phyloP scores from a whole-genome alignment of 2,888 invertebrate genomes.

The Abrostola triplasia region DNA sequence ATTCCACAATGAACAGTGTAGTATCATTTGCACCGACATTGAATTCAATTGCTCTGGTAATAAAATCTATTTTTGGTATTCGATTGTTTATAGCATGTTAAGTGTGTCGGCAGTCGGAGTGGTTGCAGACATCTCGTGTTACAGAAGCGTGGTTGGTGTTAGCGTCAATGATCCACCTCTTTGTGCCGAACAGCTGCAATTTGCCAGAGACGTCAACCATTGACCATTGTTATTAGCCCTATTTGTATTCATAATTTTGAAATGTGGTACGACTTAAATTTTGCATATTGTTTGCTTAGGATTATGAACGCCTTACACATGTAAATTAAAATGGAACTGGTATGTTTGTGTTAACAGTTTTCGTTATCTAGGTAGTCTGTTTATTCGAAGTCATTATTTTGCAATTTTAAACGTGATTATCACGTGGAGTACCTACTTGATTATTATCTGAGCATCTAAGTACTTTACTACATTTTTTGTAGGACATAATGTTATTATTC shows the following conservation, averaged over 20 bases:
- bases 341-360: conserved; percentile 1
- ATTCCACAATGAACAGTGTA: conserved; percentile 71
- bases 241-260: conserved; percentile 50
- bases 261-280: conserved; percentile 41
- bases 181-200: conserved; percentile 67
- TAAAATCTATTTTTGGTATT: conserved; percentile 82
- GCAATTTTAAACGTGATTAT: conserved; percentile 2
- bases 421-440: background rate
- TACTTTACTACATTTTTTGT: conserved; percentile 5
- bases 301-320: conserved; percentile 27
- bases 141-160: conserved; percentile 76
- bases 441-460: background rate
- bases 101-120: conserved; percentile 76
- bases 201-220: conserved; percentile 46
- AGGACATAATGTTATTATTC: conserved; percentile 7
- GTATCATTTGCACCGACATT: conserved; percentile 75
- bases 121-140: conserved; percentile 80
- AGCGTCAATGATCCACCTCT: conserved; percentile 73
- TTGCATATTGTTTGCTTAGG: conserved; percentile 44
- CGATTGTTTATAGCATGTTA: conserved; percentile 79
- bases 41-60: conserved; percentile 81
- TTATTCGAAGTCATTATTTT: background rate
- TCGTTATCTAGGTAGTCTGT: conserved; percentile 1
- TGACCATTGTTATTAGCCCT: conserved; percentile 50
- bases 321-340: conserved; percentile 31